phyloP scores from a whole-genome alignment of 2,797 vertebrate genomes.

The Enteromius mattozi region DNA sequence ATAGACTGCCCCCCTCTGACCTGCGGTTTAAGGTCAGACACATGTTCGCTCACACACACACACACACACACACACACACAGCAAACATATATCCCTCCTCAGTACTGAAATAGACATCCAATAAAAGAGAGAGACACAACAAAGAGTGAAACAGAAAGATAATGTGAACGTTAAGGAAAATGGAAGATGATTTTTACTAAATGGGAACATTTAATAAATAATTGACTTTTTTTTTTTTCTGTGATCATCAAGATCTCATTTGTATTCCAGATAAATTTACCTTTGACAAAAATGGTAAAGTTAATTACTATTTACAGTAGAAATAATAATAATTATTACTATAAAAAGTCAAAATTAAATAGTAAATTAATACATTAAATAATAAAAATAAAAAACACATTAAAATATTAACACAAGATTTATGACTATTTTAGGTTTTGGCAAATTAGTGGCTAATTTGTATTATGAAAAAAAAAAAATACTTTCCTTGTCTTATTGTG shows the following conservation, averaged over 20 bases:
- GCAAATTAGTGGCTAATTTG: background rate
- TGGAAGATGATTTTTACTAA: background rate
- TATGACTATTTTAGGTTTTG: background rate
- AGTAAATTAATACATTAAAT: background rate
- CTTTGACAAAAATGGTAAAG: no score
- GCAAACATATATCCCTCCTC: background rate
- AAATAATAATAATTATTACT: background rate
- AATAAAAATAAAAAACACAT: no score
- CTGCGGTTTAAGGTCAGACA: slow-evolving; percentile 8
- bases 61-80: background rate
- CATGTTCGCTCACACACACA: background rate
- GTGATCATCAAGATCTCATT: background rate
- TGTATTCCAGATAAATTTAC: background rate
- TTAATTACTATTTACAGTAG: background rate
- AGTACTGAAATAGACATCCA: slow-evolving; percentile 22
- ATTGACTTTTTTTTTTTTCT: background rate
- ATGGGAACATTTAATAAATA: background rate
- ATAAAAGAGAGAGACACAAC: slow-evolving; percentile 37
- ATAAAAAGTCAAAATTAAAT: background rate
- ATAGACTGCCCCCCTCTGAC: background rate
- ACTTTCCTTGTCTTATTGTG: background rate
- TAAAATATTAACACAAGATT: background rate
- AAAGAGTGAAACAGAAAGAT: slow-evolving; percentile 10
- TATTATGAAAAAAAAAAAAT: background rate
- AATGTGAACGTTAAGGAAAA: background rate